Evolutionary conservation across 2,888 invertebrate species (phyloP).

Genomic region (Therioaphis trifolii): DNA sequence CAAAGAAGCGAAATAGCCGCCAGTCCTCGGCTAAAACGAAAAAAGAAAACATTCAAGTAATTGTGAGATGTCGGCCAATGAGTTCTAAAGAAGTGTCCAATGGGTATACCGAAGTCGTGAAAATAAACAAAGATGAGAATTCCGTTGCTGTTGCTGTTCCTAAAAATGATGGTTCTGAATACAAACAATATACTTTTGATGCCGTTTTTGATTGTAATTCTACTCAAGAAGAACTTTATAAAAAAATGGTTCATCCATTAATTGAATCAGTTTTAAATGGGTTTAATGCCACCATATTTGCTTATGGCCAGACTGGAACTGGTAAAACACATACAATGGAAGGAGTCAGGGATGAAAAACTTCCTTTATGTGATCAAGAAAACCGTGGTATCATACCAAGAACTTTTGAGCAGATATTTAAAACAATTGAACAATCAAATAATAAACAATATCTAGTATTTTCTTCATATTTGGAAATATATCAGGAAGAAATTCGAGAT

Average conservation of each 20-base stretch:
- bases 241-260: constrained; percentile 93
- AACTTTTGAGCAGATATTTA: constrained; percentile 97
- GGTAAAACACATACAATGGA: constrained; percentile 83
- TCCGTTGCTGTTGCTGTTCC: constrained; percentile 91
- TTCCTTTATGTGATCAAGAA: constrained; percentile 98
- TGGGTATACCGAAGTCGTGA: constrained; percentile 80
- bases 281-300: constrained; percentile 99
- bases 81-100: constrained; percentile 84
- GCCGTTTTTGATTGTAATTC: constrained; percentile 94
- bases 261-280: constrained; percentile 96
- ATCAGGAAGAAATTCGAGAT: constrained; percentile 79
- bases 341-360: constrained; percentile 90
- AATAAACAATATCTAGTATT: constrained; percentile 96
- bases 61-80: constrained; percentile 96
- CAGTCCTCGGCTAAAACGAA: constrained; percentile 55
- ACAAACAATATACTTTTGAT: constrained; percentile 97
- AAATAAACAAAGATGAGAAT: constrained; percentile 86
- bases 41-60: constrained; percentile 94
- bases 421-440: constrained; percentile 89
- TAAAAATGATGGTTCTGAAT: constrained; percentile 78
- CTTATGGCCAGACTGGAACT: constrained; percentile 99
- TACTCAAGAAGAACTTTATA: constrained; percentile 91
- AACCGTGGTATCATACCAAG: constrained; percentile 87
- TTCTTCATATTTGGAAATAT: constrained; percentile 97
- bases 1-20: constrained; percentile 34